Conservation (phyloP, 2,797 vertebrate genomes). For the Micromesistius poutassou region DNA sequence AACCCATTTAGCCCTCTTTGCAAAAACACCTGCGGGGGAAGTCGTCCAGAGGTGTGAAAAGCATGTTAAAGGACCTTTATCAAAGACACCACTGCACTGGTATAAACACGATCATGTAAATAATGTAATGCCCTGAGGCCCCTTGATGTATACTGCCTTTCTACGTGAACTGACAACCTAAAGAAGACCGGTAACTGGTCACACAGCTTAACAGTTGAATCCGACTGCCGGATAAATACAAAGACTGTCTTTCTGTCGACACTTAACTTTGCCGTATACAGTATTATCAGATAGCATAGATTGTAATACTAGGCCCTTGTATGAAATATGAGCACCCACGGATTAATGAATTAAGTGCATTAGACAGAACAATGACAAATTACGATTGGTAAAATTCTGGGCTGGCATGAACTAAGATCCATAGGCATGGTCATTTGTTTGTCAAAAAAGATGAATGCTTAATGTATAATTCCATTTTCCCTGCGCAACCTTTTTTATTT, state of each 20-base stretch:
- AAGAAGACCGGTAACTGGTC: slow-evolving; percentile 13
- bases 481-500: slow-evolving; percentile 10
- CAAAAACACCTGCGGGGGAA: slow-evolving; percentile 42
- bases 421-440: slow-evolving; percentile 18
- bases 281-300: neutral
- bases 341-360: slow-evolving; percentile 25
- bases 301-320: neutral
- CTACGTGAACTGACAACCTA: slow-evolving; percentile 29
- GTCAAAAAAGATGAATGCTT: slow-evolving; percentile 12
- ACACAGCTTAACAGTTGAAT: neutral
- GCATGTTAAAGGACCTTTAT: slow-evolving; percentile 39
- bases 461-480: slow-evolving; percentile 24
- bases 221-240: neutral
- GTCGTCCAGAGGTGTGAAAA: slow-evolving; percentile 9
- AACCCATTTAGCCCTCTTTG: slow-evolving; percentile 49
- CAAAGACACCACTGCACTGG: slow-evolving; percentile 33
- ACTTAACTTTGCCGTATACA: neutral
- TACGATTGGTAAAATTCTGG: slow-evolving; percentile 15
- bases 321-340: slow-evolving; percentile 44
- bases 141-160: neutral
- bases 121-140: slow-evolving; percentile 16
- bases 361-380: slow-evolving; percentile 1
- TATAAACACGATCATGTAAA: slow-evolving; percentile 27
- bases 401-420: slow-evolving; percentile 14
- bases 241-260: neutral